Evolutionary conservation across 2,113 vertebrate genomes (phyloP).

Genomic region (Xiphorhynchus elegans): DNA sequence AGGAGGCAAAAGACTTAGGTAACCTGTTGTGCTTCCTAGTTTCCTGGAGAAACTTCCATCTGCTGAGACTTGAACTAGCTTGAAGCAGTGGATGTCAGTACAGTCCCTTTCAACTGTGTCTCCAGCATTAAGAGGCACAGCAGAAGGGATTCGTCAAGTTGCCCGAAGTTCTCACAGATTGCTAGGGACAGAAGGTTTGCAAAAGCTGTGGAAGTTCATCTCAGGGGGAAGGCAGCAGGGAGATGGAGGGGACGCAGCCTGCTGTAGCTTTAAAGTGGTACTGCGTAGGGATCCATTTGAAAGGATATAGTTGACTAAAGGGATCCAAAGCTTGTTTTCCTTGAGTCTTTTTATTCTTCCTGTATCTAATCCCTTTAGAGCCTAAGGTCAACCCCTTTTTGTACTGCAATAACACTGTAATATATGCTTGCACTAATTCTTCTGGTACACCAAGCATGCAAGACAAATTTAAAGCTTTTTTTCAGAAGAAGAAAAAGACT

Average conservation of each 20-base stretch:
- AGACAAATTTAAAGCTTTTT: conserved; percentile 69
- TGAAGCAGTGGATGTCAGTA: neutral
- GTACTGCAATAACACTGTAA: conserved; percentile 90
- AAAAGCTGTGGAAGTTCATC: neutral
- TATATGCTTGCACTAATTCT: conserved; percentile 91
- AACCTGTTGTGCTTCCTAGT: neutral
- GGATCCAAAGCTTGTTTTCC: conserved; percentile 69
- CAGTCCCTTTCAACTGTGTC: neutral
- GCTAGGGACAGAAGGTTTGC: neutral
- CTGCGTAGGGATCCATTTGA: conserved; percentile 26
- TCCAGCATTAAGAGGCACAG: neutral
- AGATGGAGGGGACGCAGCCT: neutral
- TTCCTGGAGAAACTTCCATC: neutral
- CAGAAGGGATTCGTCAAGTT: neutral
- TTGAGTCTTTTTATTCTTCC: conserved; percentile 70
- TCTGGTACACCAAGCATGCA: conserved; percentile 77
- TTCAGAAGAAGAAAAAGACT: conserved; percentile 69
- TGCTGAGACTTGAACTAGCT: neutral
- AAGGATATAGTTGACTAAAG: conserved; percentile 49
- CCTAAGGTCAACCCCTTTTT: conserved; percentile 69
- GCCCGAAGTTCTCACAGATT: neutral
- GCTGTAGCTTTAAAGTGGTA: conserved; percentile 43
- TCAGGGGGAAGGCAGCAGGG: conserved; percentile 47
- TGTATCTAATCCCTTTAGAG: conserved; percentile 46
- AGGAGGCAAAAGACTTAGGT: neutral